These are phyloP conservation scores for Saguinus midas DNA, from an alignment of 2,113 vertebrate species.

Conservation along the genomic window DNA sequence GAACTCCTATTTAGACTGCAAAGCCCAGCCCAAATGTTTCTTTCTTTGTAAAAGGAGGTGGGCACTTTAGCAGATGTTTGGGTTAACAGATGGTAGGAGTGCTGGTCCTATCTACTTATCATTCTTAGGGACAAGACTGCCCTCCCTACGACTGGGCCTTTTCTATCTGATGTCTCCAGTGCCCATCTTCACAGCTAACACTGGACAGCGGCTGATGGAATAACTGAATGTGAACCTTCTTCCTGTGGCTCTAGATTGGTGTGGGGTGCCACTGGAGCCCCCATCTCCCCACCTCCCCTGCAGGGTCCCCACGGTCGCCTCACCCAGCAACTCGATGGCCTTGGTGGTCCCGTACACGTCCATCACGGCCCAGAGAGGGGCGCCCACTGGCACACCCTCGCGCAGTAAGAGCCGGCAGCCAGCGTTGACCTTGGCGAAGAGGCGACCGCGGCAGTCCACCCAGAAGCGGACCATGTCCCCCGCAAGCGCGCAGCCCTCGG, in stretches of 20 bases:
- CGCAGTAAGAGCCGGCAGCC: conserved; percentile 39
- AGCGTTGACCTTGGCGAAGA: conserved; percentile 52
- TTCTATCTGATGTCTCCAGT: not conserved
- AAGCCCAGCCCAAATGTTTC: not conserved
- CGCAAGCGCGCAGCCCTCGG: not conserved
- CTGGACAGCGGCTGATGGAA: not conserved
- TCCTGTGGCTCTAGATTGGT: not conserved
- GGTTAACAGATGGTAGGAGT: no score
- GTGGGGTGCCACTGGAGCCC: not conserved
- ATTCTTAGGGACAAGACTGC: not conserved
- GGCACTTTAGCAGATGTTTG: not conserved
- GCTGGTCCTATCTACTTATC: not conserved
- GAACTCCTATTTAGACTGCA: conserved; percentile 6
- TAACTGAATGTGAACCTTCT: not conserved
- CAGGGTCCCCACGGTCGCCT: not conserved
- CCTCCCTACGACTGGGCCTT: not conserved
- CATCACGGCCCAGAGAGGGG: conserved; percentile 88
- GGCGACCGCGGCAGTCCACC: conserved; percentile 77
- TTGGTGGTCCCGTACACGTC: conserved; percentile 90
- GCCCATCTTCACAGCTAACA: not conserved
- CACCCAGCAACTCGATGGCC: conserved; percentile 85
- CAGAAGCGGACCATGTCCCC: conserved; percentile 86
- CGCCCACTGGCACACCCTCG: conserved; percentile 63
- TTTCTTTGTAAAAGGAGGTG: not conserved
- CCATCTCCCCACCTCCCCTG: not conserved